These are phyloP conservation scores for Chloropsis cyanopogon DNA, from an alignment of 2,113 vertebrate species.

Conservation along the genomic window DNA sequence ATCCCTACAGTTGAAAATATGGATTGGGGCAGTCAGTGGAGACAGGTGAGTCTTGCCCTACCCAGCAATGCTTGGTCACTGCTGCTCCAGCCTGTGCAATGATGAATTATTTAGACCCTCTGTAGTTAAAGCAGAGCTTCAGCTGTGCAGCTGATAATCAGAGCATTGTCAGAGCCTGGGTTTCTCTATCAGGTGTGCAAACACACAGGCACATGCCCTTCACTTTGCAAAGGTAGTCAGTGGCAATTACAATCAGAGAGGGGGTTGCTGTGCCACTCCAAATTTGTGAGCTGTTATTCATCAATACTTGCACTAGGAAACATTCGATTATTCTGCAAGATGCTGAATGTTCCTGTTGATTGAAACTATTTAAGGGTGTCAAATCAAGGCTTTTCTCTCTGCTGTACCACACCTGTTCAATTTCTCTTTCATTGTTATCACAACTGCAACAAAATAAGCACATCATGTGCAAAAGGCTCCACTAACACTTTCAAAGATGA, in stretches of 20 bases:
- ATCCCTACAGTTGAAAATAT: neutral
- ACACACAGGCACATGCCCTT: neutral
- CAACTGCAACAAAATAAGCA: neutral
- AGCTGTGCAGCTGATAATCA: neutral
- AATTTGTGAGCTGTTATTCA: neutral
- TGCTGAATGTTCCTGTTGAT: slow-evolving; percentile 13
- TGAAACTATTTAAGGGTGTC: neutral
- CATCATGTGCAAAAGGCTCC: neutral
- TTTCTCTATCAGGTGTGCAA: neutral
- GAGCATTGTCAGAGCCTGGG: neutral
- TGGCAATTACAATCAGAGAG: slow-evolving; percentile 36
- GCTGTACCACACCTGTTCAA: neutral
- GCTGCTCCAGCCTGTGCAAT: neutral
- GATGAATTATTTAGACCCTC: neutral
- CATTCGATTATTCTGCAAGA: neutral
- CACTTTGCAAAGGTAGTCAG: neutral
- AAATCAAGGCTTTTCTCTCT: slow-evolving; percentile 10
- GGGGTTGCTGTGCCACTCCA: neutral
- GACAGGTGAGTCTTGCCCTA: rapidly evolving
- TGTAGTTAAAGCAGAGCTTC: neutral
- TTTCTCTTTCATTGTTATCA: neutral
- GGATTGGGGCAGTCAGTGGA: neutral
- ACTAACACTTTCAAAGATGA: neutral
- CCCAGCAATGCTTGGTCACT: neutral
- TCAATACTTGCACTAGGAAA: neutral